Conservation (phyloP, 2,888 invertebrate genomes). For the Tanypteryx hageni region DNA sequence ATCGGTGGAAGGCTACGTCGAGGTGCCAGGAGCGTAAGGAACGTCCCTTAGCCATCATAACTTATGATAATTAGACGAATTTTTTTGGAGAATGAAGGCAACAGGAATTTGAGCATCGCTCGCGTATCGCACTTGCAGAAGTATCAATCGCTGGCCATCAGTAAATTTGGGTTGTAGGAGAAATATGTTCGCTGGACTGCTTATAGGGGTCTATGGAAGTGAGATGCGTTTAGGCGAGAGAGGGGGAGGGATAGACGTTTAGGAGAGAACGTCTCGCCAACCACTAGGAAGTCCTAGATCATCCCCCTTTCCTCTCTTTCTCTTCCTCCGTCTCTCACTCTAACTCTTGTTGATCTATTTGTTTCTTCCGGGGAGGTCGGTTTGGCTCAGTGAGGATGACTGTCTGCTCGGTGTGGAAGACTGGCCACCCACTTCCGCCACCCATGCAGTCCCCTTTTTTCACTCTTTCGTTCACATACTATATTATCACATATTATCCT, state of each 20-base stretch:
- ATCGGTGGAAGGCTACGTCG: neutral
- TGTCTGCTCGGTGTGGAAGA: neutral
- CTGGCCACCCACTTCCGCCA: conserved; percentile 48
- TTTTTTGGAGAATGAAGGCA: neutral
- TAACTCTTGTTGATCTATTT: conserved; percentile 41
- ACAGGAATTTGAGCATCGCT: neutral
- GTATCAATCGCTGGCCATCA: neutral
- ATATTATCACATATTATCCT: neutral
- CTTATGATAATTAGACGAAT: neutral
- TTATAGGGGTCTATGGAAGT: neutral
- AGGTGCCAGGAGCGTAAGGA: neutral
- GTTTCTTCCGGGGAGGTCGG: conserved; percentile 60
- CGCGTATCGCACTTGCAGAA: neutral
- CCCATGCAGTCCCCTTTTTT: neutral
- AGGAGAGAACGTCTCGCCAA: neutral
- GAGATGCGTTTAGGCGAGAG: neutral
- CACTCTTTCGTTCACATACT: neutral
- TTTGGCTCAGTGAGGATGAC: conserved; percentile 14
- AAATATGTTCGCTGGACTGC: neutral
- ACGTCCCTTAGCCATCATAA: neutral
- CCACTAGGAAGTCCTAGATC: conserved; percentile 7
- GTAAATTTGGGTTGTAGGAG: neutral
- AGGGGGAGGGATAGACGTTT: neutral
- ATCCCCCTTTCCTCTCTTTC: neutral
- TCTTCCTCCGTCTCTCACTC: neutral